Conservation (phyloP, 30 jellyfish, hydroid and myxozoan genomes). For the Cassiopea andromeda region DNA sequence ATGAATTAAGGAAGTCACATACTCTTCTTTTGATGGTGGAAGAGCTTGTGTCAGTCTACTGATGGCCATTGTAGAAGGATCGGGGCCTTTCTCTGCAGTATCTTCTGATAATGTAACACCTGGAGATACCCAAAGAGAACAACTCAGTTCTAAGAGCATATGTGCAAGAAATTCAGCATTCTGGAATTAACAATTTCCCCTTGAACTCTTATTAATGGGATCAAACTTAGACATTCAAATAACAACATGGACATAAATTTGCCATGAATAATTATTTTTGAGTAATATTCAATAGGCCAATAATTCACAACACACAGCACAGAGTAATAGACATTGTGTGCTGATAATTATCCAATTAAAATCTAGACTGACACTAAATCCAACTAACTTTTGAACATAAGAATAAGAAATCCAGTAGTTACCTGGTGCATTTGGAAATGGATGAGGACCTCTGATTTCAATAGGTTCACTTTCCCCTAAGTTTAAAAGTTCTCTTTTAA, state of each 20-base stretch:
- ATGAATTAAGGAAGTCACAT: neutral
- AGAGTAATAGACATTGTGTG: no score
- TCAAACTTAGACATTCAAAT: no score
- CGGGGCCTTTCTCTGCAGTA: conserved; percentile 68
- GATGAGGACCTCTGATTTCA: conserved; percentile 77
- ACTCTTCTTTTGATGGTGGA: conserved; percentile 66
- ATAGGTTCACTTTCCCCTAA: conserved; percentile 47
- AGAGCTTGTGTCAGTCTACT: conserved; percentile 44
- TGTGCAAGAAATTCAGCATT: no score
- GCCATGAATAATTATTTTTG: no score
- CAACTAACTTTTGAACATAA: neutral
- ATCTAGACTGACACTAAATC: no score
- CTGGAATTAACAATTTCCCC: no score
- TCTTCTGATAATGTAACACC: conserved; percentile 87
- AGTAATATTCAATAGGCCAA: no score
- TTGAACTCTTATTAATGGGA: no score
- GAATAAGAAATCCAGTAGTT: neutral
- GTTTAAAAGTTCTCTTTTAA: neutral
- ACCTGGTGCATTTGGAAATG: conserved; percentile 92
- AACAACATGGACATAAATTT: no score
- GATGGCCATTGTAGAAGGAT: conserved; percentile 70
- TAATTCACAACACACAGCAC: no score
- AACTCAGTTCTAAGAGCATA: neutral
- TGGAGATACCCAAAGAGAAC: conserved; percentile 31
- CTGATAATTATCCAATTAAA: no score